These are phyloP conservation scores for Branchinecta sandiegonensis DNA, from an alignment of 2,888 invertebrate species.

Conservation along the genomic window DNA sequence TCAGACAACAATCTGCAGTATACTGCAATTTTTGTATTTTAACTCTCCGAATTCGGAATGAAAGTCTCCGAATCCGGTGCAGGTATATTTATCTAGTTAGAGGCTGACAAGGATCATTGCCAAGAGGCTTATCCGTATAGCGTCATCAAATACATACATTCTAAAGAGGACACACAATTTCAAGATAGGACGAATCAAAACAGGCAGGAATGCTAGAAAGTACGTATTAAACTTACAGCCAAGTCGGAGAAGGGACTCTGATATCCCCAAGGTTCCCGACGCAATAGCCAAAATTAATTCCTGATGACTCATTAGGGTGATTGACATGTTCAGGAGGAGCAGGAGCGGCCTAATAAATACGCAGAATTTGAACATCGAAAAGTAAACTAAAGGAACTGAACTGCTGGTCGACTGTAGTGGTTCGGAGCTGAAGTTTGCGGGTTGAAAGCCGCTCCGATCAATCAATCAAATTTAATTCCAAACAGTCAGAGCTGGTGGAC, in stretches of 20 bases:
- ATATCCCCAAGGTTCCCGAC: not conserved
- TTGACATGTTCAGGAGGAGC: not conserved
- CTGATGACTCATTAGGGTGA: not conserved
- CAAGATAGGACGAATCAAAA: no score
- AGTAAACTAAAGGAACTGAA: no score
- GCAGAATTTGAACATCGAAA: not conserved
- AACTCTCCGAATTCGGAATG: no score
- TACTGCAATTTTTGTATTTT: no score
- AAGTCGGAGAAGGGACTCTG: slow-evolving; percentile 6
- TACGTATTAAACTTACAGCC: not conserved
- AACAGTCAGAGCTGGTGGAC: no score
- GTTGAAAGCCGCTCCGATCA: no score
- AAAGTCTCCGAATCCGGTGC: no score
- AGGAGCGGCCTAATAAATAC: not conserved
- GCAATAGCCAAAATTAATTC: not conserved
- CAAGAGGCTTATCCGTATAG: not conserved
- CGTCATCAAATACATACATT: not conserved
- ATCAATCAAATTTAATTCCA: no score
- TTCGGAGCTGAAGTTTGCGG: no score
- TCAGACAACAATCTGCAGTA: no score
- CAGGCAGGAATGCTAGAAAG: not conserved
- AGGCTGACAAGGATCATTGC: not conserved
- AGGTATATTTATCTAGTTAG: slow-evolving; percentile 25
- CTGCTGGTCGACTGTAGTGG: no score
- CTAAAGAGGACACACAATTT: no score